phyloP scores from a whole-genome alignment of 2,113 vertebrate species.

The Elaphurus davidianus region DNA sequence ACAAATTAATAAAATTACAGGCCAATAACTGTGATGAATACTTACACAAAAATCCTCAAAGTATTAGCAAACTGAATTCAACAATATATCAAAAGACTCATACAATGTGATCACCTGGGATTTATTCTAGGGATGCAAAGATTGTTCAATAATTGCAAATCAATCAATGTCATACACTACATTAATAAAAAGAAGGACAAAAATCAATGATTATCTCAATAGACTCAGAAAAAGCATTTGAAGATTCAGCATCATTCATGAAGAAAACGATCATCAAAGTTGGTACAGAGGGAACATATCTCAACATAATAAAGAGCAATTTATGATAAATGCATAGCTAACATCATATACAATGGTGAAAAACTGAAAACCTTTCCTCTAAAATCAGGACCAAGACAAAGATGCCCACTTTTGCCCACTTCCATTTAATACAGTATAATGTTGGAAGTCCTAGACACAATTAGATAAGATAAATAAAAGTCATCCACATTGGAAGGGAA shows the following conservation, averaged over 20 bases:
- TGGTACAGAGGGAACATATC: neutral
- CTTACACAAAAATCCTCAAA: neutral
- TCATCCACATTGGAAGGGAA: neutral
- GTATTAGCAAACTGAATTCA: neutral
- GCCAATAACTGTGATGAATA: neutral
- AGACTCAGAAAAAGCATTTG: neutral
- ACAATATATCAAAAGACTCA: neutral
- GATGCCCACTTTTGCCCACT: neutral
- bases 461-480: neutral
- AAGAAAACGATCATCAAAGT: neutral
- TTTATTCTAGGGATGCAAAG: neutral
- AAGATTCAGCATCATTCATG: neutral
- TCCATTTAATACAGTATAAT: neutral
- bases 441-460: neutral
- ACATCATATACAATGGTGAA: neutral
- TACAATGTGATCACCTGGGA: neutral
- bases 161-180: neutral
- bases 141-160: neutral
- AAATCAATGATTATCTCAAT: neutral
- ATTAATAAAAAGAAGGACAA: neutral
- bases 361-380: neutral
- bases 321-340: neutral
- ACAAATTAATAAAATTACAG: neutral
- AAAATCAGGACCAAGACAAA: neutral
- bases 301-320: neutral